phyloP scores from a whole-genome alignment of 2,888 invertebrate species.

The Tupiocoris notatus region DNA sequence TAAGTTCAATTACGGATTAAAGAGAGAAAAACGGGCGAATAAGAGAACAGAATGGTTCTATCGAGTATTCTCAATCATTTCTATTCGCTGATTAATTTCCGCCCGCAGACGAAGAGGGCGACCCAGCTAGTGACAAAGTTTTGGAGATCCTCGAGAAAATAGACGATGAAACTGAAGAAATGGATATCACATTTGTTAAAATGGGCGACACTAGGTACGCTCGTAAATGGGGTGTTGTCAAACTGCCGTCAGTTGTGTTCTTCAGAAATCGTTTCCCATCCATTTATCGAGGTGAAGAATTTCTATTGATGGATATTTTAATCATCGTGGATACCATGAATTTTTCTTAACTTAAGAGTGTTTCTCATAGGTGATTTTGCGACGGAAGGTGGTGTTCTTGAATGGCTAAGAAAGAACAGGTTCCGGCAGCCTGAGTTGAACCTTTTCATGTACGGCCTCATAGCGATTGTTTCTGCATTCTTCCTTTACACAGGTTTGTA shows the following conservation, averaged over 20 bases:
- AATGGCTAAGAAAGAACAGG: constrained; percentile 89
- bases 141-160: constrained; percentile 86
- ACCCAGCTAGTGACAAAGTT: constrained; percentile 77
- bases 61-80: no score
- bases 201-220: constrained; percentile 90
- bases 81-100: no score
- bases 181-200: constrained; percentile 92
- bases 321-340: no score
- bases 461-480: constrained; percentile 81
- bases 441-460: constrained; percentile 89
- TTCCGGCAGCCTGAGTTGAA: constrained; percentile 90
- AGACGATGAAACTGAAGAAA: constrained; percentile 90
- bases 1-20: no score
- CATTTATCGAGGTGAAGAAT: constrained; percentile 83
- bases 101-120: constrained; percentile 80
- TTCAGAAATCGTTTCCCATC: constrained; percentile 89
- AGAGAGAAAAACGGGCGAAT: no score
- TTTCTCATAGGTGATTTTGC: constrained; percentile 83
- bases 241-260: constrained; percentile 86
- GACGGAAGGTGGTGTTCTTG: constrained; percentile 81
- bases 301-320: no score
- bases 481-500: constrained; percentile 72
- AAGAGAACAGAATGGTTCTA: no score
- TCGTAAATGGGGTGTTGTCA: constrained; percentile 89
- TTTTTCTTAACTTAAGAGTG: no score